Evolutionary conservation across 1,140 invertebrate genomes (phyloP), one percentile per base, ranked within the genome.

Genomic region (Camponotus pennsylvanicus): DNA sequence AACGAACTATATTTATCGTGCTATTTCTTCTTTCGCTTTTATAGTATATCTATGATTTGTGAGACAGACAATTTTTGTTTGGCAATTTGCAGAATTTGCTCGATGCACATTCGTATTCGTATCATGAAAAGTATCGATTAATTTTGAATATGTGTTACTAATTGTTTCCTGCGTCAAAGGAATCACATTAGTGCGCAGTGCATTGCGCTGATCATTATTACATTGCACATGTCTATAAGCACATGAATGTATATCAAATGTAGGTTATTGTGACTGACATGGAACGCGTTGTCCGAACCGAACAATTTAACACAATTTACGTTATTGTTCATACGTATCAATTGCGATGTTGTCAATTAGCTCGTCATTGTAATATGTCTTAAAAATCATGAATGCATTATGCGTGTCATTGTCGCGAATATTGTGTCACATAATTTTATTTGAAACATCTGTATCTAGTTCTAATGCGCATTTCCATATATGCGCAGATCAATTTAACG

Each of bases 231-330:
- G 66, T 40, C 27, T 27, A 15, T 80, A 40, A 79, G 45, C n/a
- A 40, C 66, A 59, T 21, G 32, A 70, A 71, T 69, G 83, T 80
- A 73, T 82, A 86, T 90, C 73, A 61, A 88, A 86, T 66, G 70
- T 67, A 59, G 82, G 61, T 85, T 85, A 80, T 71, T 89, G 64
- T 34, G 21, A 82, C n/a, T 40, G 57, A 59, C 42, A 37, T 61
- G 59, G 77, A 64, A 37, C 49, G 45, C 49, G 32, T 49, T 64
- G 40, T 34, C 40, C 67, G 11, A 82, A 52, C 34, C 6, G n/a
- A 64, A 7, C 27, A 71, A 71, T 86, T 89, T 86, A 86, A 83
- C 49, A 61, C 57, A 67, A 83, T 89, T 89, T 89, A 42, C 70
- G 66, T 89, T 70, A 67, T 37, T 57, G 32, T 71, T 27, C 45